Percentiles rank a stretch among this genome's conserved stretches.
These are phyloP conservation scores for Melanotaenia trifasciata DNA, from an alignment of 2,797 vertebrate species.

Conservation along the genomic window DNA sequence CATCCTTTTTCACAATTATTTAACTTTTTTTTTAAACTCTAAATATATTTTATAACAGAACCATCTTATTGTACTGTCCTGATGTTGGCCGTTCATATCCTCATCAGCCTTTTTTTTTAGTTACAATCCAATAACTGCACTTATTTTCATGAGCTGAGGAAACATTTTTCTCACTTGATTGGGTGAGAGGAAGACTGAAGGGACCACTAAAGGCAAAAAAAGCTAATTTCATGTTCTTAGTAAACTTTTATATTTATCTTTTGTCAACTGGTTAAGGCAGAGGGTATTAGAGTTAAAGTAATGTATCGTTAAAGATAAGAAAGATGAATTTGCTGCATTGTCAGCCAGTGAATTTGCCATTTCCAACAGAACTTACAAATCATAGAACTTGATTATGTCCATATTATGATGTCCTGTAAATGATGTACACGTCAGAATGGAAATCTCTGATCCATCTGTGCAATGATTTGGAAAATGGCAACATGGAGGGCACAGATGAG, in stretches of 20 bases:
- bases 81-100: conserved; percentile 2
- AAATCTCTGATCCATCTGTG: not conserved
- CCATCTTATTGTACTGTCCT: conserved; percentile 8
- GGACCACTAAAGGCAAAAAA: conserved; percentile 7
- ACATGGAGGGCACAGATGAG: not conserved
- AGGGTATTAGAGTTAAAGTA: not conserved
- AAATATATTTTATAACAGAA: conserved; percentile 17
- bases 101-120: conserved; percentile 31
- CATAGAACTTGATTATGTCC: not conserved
- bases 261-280: not conserved
- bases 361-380: not conserved
- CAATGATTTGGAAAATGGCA: not conserved
- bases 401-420: not conserved
- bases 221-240: conserved; percentile 10
- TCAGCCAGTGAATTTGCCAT: not conserved
- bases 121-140: conserved; percentile 7
- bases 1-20: conserved; percentile 19
- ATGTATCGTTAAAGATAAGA: not conserved
- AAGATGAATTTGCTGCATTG: not conserved
- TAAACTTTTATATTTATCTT: not conserved
- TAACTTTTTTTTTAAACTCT: conserved; percentile 20
- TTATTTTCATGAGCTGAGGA: conserved; percentile 18
- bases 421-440: not conserved
- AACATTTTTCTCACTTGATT: conserved; percentile 1
- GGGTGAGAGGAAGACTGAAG: not conserved